phyloP scores from a whole-genome alignment of 2,888 invertebrate genomes.

The Epistrophe eligans region DNA sequence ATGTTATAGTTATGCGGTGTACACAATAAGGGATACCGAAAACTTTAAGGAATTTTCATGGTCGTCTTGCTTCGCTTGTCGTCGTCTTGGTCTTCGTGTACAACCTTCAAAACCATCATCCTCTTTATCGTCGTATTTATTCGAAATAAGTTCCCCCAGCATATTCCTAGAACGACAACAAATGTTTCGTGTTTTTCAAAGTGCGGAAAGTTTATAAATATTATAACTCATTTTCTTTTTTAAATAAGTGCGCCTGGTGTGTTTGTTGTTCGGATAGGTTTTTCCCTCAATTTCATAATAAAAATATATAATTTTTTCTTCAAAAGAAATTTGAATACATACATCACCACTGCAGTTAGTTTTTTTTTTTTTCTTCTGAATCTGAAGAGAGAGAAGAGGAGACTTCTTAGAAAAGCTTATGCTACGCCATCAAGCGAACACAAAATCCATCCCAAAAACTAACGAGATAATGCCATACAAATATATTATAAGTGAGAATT shows the following conservation, averaged over 20 bases:
- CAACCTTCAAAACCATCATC: slow-evolving; percentile 47
- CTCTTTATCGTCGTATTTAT: slow-evolving; percentile 19
- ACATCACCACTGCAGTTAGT: slow-evolving; percentile 62
- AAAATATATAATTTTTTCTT: slow-evolving; percentile 44
- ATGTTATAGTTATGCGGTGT: slow-evolving; percentile 35
- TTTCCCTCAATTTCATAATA: slow-evolving; percentile 39
- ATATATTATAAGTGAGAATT: slow-evolving; percentile 19
- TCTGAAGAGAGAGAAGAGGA: slow-evolving; percentile 54
- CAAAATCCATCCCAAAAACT: slow-evolving; percentile 71
- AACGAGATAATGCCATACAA: slow-evolving; percentile 64
- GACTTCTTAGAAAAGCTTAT: slow-evolving; percentile 68
- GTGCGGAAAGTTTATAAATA: slow-evolving; percentile 9
- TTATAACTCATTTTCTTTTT: background rate
- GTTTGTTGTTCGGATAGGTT: slow-evolving; percentile 36
- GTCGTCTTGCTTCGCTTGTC: slow-evolving; percentile 37
- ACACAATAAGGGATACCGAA: slow-evolving; percentile 36
- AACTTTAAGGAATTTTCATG: slow-evolving; percentile 50
- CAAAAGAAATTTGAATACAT: slow-evolving; percentile 62
- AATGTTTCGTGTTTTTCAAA: slow-evolving; percentile 42
- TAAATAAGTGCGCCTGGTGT: slow-evolving; percentile 57
- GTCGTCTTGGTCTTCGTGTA: slow-evolving; percentile 16
- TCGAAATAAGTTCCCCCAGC: slow-evolving; percentile 5
- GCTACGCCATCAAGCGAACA: slow-evolving; percentile 62
- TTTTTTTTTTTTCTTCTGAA: slow-evolving; percentile 4
- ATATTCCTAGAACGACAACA: slow-evolving; percentile 47